A percentile compares a stretch with the other conserved stretches of the same genome.
Evolutionary conservation across 2,797 vertebrate genomes (phyloP).

Genomic region (Sebastes steindachneri): DNA sequence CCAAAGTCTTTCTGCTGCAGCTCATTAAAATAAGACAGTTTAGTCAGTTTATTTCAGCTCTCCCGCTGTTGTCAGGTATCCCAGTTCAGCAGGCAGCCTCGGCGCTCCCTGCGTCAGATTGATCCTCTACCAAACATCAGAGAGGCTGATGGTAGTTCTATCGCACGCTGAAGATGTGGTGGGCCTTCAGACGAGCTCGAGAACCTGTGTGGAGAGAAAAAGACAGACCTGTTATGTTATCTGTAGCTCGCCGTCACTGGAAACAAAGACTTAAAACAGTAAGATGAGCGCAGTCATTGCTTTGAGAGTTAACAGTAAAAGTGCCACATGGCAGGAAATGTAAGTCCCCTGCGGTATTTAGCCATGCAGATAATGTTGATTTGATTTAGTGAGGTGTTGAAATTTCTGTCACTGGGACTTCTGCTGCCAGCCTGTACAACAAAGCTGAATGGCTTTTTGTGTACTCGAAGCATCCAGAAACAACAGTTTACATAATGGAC

Average conservation of each 20-base stretch:
- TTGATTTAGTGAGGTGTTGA: not conserved
- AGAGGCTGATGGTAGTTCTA: slow-evolving; percentile 40
- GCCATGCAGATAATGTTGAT: not conserved
- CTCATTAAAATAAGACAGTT: slow-evolving; percentile 54
- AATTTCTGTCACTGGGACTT: not conserved
- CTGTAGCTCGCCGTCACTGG: too few species aligned
- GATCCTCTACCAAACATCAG: slow-evolving; percentile 31
- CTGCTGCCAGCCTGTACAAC: not conserved
- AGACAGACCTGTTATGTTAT: not conserved
- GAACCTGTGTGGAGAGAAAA: slow-evolving; percentile 84
- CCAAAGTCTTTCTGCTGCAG: slow-evolving; percentile 50
- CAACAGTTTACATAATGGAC: not conserved
- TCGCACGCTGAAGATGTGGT: not conserved
- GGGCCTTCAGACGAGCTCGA: slow-evolving; percentile 91
- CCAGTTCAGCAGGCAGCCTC: slow-evolving; percentile 15
- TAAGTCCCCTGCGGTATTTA: not conserved
- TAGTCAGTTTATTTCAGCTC: slow-evolving; percentile 40
- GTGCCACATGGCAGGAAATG: not conserved
- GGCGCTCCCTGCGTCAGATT: slow-evolving; percentile 7
- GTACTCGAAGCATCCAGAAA: not conserved
- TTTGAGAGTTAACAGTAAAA: not conserved
- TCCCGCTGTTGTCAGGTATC: slow-evolving; percentile 14
- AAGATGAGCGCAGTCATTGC: not conserved
- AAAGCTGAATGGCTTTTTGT: not conserved
- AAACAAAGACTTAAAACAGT: not conserved